phyloP scores from a whole-genome alignment of 1,140 invertebrate species.

The Cherax quadricarinatus region DNA sequence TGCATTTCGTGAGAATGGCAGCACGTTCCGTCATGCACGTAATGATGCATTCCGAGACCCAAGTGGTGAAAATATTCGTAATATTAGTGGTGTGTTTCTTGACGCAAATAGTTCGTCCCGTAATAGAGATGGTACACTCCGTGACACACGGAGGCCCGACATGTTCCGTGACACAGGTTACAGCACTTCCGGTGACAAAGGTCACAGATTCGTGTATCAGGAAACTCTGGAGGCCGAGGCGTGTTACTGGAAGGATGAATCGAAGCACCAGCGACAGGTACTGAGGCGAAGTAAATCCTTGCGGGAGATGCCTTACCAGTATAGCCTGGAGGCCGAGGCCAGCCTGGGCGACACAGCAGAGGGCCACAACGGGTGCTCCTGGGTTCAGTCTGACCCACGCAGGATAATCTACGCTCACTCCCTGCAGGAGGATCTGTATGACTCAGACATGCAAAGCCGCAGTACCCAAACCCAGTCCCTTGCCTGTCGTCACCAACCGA shows the following conservation, averaged over 20 bases:
- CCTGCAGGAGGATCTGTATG: background rate
- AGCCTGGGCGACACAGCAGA: background rate
- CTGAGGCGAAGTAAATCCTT: conserved; percentile 48
- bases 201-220: background rate
- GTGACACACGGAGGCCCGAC: background rate
- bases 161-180: background rate
- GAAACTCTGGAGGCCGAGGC: background rate
- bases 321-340: background rate
- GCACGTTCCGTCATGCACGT: background rate
- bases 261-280: background rate
- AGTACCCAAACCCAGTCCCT: background rate
- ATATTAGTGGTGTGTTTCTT: too few species aligned
- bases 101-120: background rate
- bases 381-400: background rate
- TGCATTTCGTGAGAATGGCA: too few species aligned
- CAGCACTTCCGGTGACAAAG: background rate
- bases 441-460: background rate
- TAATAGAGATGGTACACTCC: background rate
- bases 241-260: background rate
- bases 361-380: background rate
- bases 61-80: too few species aligned
- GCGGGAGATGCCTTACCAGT: background rate
- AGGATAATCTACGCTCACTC: background rate
- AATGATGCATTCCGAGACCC: background rate
- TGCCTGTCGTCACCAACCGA: background rate